These are phyloP conservation scores for Palythoa caribaeorum DNA, from an alignment of 92 coral and sea anemone genomes.

Conservation along the genomic window DNA sequence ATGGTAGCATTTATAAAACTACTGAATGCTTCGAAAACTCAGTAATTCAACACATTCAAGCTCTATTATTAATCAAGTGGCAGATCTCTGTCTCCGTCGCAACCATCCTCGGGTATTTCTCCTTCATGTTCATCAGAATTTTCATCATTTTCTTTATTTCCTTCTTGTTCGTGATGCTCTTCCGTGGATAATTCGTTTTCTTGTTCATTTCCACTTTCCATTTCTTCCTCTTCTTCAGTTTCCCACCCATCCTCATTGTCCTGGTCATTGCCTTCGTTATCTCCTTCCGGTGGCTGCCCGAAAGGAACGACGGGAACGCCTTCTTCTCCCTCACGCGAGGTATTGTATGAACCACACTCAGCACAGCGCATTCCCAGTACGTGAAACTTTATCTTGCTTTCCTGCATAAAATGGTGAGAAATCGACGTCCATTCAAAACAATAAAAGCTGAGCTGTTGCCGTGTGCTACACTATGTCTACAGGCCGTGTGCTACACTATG, in stretches of 20 bases:
- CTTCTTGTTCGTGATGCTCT: background rate
- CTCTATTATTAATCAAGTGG: slow-evolving; percentile 22
- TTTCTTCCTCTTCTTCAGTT: slow-evolving; percentile 70
- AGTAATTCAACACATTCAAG: background rate
- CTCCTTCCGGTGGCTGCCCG: slow-evolving; percentile 17
- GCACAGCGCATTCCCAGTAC: slow-evolving; percentile 88
- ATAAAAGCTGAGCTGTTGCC: background rate
- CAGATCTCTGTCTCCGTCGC: slow-evolving; percentile 2
- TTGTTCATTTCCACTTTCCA: slow-evolving; percentile 48
- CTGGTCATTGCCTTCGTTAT: slow-evolving; percentile 31
- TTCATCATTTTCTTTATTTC: background rate
- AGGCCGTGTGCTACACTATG: too few species aligned
- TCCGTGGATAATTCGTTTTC: slow-evolving; percentile 29
- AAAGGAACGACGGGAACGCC: slow-evolving; percentile 69
- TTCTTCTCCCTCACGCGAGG: slow-evolving; percentile 88
- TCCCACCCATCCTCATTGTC: slow-evolving; percentile 74
- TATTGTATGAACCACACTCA: slow-evolving; percentile 96
- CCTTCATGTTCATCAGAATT: slow-evolving; percentile 1
- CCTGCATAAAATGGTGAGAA: slow-evolving; percentile 36
- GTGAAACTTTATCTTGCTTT: slow-evolving; percentile 89
- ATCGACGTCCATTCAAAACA: background rate
- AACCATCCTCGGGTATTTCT: background rate
- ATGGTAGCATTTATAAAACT: background rate
- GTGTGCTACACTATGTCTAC: too few species aligned
- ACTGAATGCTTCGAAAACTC: background rate